Conservation (phyloP, 2,888 invertebrate genomes). For the Antitype chi region DNA sequence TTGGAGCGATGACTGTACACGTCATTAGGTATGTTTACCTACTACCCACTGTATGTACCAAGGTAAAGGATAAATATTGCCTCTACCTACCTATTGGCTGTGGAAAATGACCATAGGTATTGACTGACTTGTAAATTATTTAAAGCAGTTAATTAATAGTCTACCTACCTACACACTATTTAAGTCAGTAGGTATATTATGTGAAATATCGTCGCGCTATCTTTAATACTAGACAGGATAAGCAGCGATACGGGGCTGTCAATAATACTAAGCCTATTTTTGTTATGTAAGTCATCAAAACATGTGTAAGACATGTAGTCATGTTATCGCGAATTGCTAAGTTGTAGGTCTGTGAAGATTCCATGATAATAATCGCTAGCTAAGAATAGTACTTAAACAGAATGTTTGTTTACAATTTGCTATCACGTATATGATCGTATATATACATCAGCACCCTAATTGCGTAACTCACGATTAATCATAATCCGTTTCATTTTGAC, state of each 20-base stretch:
- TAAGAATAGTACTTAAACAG: constrained; percentile 15
- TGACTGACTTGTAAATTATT: constrained; percentile 39
- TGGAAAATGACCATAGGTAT: constrained; percentile 22
- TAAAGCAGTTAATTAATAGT: constrained; percentile 22
- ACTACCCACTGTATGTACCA: not conserved
- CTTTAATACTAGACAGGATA: not conserved
- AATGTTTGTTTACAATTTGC: constrained; percentile 28
- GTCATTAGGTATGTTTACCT: not conserved
- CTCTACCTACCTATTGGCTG: not conserved
- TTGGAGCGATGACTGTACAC: not conserved
- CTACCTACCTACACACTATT: constrained; percentile 3
- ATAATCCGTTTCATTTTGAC: too few relatives aligned
- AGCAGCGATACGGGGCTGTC: constrained; percentile 8
- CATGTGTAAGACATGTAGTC: not conserved
- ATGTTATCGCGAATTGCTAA: constrained; percentile 28
- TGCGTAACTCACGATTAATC: too few relatives aligned
- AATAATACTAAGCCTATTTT: constrained; percentile 31
- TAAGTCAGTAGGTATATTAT: not conserved
- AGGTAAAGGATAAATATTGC: not conserved
- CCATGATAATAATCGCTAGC: constrained; percentile 6
- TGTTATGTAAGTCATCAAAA: constrained; percentile 21
- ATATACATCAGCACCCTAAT: not conserved
- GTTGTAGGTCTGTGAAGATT: constrained; percentile 4
- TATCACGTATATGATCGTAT: too few relatives aligned
- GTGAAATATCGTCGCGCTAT: not conserved